Evolutionary conservation across 2,888 invertebrate species (phyloP).

Genomic region (Blera fallax): DNA sequence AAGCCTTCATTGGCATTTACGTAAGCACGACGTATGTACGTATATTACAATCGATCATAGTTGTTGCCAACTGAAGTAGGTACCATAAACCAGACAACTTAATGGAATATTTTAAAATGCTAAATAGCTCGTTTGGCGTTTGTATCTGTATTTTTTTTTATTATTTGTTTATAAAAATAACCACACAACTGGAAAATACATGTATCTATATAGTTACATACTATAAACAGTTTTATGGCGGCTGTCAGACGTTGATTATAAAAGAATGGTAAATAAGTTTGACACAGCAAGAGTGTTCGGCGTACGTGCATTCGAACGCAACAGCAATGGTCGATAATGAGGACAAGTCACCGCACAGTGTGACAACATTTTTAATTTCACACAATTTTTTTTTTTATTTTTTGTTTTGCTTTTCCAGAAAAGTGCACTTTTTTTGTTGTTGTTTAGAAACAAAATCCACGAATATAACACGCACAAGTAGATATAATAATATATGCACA

Average conservation of each 20-base stretch:
- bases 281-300: conserved; percentile 14
- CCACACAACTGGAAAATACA: conserved; percentile 30
- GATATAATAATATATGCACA: too few relatives aligned
- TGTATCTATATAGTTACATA: not conserved
- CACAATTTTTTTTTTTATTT: not conserved
- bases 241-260: conserved; percentile 15
- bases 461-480: not conserved
- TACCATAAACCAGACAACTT: conserved; percentile 24
- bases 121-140: conserved; percentile 28
- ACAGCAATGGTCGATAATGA: conserved; percentile 32
- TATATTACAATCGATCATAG: not conserved
- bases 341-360: conserved; percentile 5
- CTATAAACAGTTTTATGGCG: conserved; percentile 17
- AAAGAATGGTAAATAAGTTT: conserved; percentile 39
- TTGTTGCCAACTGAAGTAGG: conserved; percentile 26
- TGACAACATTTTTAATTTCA: not conserved
- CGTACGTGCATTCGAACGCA: conserved; percentile 41
- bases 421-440: not conserved
- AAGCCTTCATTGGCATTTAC: conserved; percentile 1
- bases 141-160: not conserved
- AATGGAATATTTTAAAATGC: conserved; percentile 39
- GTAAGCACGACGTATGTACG: conserved; percentile 1
- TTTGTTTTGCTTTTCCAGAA: not conserved
- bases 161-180: conserved; percentile 49
- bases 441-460: not conserved